These are phyloP conservation scores for Anas bernieri DNA, from an alignment of 2,797 vertebrate genomes.

Conservation along the genomic window DNA sequence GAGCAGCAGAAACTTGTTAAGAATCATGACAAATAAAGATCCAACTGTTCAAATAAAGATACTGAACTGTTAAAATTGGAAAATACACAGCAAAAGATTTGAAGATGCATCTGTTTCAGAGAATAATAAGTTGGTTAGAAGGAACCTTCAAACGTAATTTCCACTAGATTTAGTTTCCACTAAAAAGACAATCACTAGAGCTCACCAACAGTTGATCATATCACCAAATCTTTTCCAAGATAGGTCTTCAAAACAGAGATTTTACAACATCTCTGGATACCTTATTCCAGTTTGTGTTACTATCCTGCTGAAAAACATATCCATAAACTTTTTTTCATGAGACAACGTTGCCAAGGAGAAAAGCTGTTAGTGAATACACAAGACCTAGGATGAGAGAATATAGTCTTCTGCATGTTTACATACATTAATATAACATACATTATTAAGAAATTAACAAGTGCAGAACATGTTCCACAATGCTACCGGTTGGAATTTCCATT, in stretches of 20 bases:
- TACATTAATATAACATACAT: background rate
- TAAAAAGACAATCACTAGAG: background rate
- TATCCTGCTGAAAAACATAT: background rate
- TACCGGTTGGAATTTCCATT: background rate
- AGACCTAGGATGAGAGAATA: background rate
- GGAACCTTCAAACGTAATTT: background rate
- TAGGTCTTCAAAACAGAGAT: background rate
- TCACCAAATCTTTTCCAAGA: background rate
- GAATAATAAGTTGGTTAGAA: background rate
- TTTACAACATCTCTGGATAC: background rate
- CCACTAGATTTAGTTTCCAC: background rate
- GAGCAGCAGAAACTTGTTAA: background rate
- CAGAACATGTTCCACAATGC: background rate
- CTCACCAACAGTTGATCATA: background rate
- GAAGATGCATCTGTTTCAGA: background rate
- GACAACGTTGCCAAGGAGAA: background rate
- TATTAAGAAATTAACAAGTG: background rate
- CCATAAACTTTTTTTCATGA: background rate
- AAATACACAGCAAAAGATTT: background rate
- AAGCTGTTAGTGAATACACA: background rate
- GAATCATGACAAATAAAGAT: background rate
- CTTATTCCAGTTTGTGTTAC: background rate
- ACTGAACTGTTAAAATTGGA: background rate
- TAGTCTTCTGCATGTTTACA: background rate
- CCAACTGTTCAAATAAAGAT: background rate